Base-by-base conservation (phyloP, 2,888 invertebrate genomes). In the Amphipoea lucens region DNA sequence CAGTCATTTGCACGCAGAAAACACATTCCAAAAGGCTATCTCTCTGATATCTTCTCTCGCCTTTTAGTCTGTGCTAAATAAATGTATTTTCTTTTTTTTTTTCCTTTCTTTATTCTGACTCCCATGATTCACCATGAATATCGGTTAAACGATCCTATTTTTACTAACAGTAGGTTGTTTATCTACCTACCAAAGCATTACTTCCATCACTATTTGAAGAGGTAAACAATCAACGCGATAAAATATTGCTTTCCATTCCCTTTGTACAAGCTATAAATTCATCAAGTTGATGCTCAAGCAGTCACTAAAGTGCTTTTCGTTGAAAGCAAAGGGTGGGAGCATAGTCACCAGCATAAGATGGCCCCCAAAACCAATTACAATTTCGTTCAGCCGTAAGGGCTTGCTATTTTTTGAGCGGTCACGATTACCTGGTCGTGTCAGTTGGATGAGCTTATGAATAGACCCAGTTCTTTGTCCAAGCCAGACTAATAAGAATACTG, bases 401-500 rank as follows among this genome's bases (percentile, higher is more conserved):
- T 78, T 60, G 70, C 77, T 86, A 54, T 81, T 73, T 87, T 86
- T 90, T 78, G 67, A 88, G 67, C 87, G 92, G 74, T 87, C 93
- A 85, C 45, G 78, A 84, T 86, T 80, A 81, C 83, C 82, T 93
- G 92, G 93, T 81, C 83, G 81, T 86, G 80, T 86, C 89, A 89
- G 85, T 87, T 86, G 88, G 88, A 86, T 91, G 89, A 89, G 89
- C 83, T 88, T 90, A 90, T 91, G 91, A 92, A 93, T 91, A 92
- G 89, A 81, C 77, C 74, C 83, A 82, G 83, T 84, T 88, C 89
- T 90, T 92, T 92, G 91, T 91, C 86, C 90, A 88, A 86, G 83
- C 83, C 87, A 89, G 88, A 87, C 88, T 89, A 89, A 89, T 89
- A 89, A 90, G 87, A 90, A 90, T 89, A 90, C 86, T 85, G 76